Percentiles rank a stretch among this genome's conserved stretches.
These are phyloP conservation scores for Dione juno DNA, from an alignment of 2,888 invertebrate species.

Conservation along the genomic window DNA sequence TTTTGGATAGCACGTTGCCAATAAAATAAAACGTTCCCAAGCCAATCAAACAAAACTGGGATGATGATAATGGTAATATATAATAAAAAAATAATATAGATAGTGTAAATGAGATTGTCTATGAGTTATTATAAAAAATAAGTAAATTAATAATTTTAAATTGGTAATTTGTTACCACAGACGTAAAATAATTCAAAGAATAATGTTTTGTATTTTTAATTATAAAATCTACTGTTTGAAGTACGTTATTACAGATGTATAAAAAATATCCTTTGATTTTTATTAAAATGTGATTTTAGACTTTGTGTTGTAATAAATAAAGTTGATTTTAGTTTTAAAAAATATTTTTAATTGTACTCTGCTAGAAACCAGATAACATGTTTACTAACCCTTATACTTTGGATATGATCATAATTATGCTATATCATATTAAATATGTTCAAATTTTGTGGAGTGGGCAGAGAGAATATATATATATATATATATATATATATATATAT, in stretches of 20 bases:
- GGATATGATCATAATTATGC: constrained; percentile 23
- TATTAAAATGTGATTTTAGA: neutral
- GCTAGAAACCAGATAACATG: constrained; percentile 19
- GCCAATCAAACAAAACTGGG: too few relatives aligned
- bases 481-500: too few relatives aligned
- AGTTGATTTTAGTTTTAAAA: neutral
- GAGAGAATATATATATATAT: too few relatives aligned
- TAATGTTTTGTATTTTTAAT: constrained; percentile 23
- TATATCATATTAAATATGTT: neutral
- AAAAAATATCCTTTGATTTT: constrained; percentile 16
- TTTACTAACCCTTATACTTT: constrained; percentile 18
- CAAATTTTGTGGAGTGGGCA: neutral
- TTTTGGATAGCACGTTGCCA: too few relatives aligned
- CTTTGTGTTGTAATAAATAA: neutral
- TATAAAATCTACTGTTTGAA: constrained; percentile 21
- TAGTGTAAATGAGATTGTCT: neutral
- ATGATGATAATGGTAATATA: too few relatives aligned
- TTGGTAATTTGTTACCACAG: neutral
- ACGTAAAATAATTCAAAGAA: constrained; percentile 7
- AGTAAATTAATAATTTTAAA: neutral
- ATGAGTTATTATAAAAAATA: neutral
- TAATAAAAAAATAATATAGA: too few relatives aligned
- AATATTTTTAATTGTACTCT: constrained; percentile 19
- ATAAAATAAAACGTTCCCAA: too few relatives aligned
- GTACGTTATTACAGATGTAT: constrained; percentile 24